Base-by-base conservation (phyloP, 2,888 invertebrate genomes). In the Hypena proboscidalis region DNA sequence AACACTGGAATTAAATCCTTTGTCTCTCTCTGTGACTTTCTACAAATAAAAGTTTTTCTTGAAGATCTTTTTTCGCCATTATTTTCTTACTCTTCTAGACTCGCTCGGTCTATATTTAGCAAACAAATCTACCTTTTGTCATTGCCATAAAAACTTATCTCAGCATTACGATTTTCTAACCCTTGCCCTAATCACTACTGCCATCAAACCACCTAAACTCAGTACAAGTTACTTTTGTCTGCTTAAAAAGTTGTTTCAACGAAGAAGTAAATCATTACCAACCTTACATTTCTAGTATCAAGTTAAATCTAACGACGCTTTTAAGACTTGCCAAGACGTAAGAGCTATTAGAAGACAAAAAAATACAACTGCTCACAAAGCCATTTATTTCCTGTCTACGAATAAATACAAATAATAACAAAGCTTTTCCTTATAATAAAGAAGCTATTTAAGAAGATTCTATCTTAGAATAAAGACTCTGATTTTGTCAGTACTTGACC, bases 1-100 rank as follows among this genome's bases (percentile, higher is more conserved):
- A 64, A 64, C 58, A 56, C 44, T 61, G 44, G 51, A 58, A 64
- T 63, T 50, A 61, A 58, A 46, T 51, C 56, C 43, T 56, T 64
- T 64, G 58, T 64, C 46, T 19, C 25, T 41, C 58, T 46, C 37
- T 50, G 45, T 47, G 48, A 44, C 41, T 42, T 26, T n/a, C 46
- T 45, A 47, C 43, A 55, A 56, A 52, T 47, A 45, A 39, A 48
- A 11, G 36, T 37, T 49, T 51, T 48, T 48, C 36, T 36, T 44
- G 37, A 44, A 44, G 40, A 17, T 8, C 21, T 40, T 29, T 6
- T 25, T 21, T 49, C 20, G n/a, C 34, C 36, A 19, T 39, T 47
- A 21, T 41, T 48, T n/a, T n/a, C n/a, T n/a, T n/a, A n/a, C n/a
- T n/a, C n/a, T n/a, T n/a, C n/a, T n/a, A n/a, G n/a, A n/a, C n/a